Evolutionary conservation across 2,797 vertebrate genomes (phyloP), one percentile per base, ranked within the genome.

Genomic region (Epinephelus coioides): DNA sequence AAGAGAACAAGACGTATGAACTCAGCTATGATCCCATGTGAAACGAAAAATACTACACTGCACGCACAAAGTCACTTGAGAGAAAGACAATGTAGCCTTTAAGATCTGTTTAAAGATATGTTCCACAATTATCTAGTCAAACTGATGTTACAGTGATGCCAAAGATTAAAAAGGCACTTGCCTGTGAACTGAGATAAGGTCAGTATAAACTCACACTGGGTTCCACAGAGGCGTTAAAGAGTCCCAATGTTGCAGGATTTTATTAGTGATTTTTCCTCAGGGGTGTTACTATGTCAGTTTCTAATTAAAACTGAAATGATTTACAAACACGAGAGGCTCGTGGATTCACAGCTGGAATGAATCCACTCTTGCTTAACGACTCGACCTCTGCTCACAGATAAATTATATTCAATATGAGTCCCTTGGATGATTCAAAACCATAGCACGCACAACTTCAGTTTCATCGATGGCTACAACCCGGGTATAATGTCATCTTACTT

Each of bases 391-490:
- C 81, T 73, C 81, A n/a, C 73, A 72, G 70, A 80, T 69, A 54
- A 70, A 83, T 80, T 54, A 64, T n/a, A 72, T 79, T 78, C 86
- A 73, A 27, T 18, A 76, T 25, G 74, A 88, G 87, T 57, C 62
- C 72, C 60, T 71, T 17, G 49, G 79, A 86, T 83, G 78, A 90
- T 90, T 91, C 77, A 85, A 68, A 91, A 74, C 63, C 90, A 79
- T 3, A 57, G 84, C 92, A 92, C 90, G 85, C 85, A 89, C 85
- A 93, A 92, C 83, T 89, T 90, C 71, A 73, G 50, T 55, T 83
- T 53, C 83, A 74, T 43, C 78, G 50, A 63, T 1, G 78, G 49
- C 12, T 49, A 70, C 77, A 84, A 78, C 63, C 46, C 66, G 44
- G 83, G 55, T 72, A 70, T 86, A 49, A 23, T 49, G 67, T 70